Evolutionary conservation across 2,888 invertebrate species (phyloP), one percentile per base, ranked within the genome.

Genomic region (Coecobrya sp.): DNA sequence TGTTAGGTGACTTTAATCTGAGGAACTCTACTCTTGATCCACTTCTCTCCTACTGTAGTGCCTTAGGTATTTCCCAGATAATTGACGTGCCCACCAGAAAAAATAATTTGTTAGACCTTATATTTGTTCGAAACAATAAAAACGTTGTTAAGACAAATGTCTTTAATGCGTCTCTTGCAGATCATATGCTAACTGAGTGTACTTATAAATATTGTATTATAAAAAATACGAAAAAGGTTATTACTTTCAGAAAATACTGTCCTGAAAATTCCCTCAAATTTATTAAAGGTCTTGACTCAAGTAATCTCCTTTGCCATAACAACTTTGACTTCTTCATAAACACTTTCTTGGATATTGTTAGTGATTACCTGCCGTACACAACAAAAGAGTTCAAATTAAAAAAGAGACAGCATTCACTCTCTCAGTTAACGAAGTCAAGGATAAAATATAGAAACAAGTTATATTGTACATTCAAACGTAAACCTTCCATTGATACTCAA

Each of bases 1-100:
- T n/a, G n/a, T n/a, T n/a, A n/a, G 85, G 85, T 13, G 85, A 85
- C 16, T 85, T 85, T 27, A 85, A 68, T 13, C 16, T 85, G 7
- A 68, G 25, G 25, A 19, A 49, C 5, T 11, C 22, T 8, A 36
- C 25, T 25, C 19, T 49, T 13, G n/a, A 42, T 1, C 85, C 65
- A 5, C 11, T 85, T 3, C 2, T 65, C 0, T 13, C 22, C 0
- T 49, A 13, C 25, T 45, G 30, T 45, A 42, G 49, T 1, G n/a
- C 68, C 0, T 19, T 45, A 25, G 16, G 30, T 0, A 49, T 85
- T 13, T 7, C 4, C 4, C 85, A 85, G 45, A 3, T 85, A 49
- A 27, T 85, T 10, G 16, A 25, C 1, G n/a, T 22, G 1, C 65
- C 65, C 0, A 85, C 85, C 13, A 65, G 85, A 45, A 49, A 45